These are phyloP conservation scores for Choloepus hoffmanni DNA, from an alignment of 2,113 vertebrate genomes.

Conservation along the genomic window DNA sequence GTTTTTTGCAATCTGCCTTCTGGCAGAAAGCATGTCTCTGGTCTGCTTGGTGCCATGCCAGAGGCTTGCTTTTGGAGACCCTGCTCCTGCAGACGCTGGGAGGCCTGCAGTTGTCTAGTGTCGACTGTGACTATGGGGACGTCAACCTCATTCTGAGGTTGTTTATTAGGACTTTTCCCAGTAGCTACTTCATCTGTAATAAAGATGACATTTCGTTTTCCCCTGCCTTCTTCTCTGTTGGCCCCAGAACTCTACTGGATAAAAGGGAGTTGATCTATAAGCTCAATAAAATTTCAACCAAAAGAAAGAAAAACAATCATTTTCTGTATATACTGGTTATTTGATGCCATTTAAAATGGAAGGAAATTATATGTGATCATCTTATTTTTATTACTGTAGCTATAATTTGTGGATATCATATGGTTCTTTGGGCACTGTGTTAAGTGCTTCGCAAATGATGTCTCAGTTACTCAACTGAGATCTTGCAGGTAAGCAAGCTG, in stretches of 20 bases:
- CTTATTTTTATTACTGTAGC: not conserved
- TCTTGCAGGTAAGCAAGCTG: not conserved
- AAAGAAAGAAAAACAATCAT: not conserved
- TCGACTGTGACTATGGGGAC: accelerated
- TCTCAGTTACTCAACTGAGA: not conserved
- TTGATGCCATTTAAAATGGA: not conserved
- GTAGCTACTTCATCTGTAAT: not conserved
- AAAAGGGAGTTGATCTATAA: not conserved
- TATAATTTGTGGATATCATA: not conserved
- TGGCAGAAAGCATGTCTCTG: not conserved
- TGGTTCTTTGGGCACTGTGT: not conserved
- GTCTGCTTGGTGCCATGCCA: not conserved
- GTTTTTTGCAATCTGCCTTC: not conserved
- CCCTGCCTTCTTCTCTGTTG: not conserved
- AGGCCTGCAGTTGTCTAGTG: not conserved
- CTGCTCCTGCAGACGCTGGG: not conserved
- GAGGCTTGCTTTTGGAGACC: no score
- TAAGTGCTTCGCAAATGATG: not conserved
- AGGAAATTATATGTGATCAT: not conserved
- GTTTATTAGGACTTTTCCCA: not conserved
- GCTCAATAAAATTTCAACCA: not conserved
- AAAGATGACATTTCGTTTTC: not conserved
- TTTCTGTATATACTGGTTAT: not conserved
- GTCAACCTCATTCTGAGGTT: not conserved
- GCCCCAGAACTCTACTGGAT: not conserved